Evolutionary conservation across 2,888 invertebrate genomes (phyloP).

Genomic region (Cetonia aurata): DNA sequence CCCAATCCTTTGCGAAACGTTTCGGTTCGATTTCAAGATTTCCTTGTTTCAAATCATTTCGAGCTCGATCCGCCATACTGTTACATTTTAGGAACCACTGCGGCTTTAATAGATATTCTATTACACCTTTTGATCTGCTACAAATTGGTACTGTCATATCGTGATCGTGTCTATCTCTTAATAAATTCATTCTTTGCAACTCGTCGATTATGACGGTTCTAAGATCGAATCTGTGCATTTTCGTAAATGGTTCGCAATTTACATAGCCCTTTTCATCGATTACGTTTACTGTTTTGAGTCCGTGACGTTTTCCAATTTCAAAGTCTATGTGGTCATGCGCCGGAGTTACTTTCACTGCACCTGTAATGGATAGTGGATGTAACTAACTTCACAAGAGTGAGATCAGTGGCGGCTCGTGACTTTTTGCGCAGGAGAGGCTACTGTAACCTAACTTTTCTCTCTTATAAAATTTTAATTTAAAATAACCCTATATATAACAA

Average conservation of each 20-base stretch:
- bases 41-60: constrained; percentile 82
- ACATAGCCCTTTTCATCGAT: constrained; percentile 95
- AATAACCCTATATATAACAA: too few relatives aligned
- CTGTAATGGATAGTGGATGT: too few relatives aligned
- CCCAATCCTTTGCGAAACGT: constrained; percentile 93
- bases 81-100: constrained; percentile 97
- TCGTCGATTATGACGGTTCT: constrained; percentile 84
- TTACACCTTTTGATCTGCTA: constrained; percentile 96
- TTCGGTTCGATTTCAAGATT: constrained; percentile 88
- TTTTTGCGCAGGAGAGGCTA: too few relatives aligned
- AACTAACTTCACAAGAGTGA: too few relatives aligned
- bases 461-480: too few relatives aligned
- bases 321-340: constrained; percentile 98
- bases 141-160: constrained; percentile 97
- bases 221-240: constrained; percentile 92
- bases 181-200: constrained; percentile 74
- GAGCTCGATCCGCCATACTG: constrained; percentile 90
- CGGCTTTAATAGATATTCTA: constrained; percentile 95
- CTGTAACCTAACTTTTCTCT: too few relatives aligned
- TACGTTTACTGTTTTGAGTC: constrained; percentile 87
- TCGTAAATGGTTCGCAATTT: constrained; percentile 80
- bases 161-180: constrained; percentile 72
- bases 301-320: constrained; percentile 92
- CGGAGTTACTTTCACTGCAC: constrained; percentile 98
- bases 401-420: too few relatives aligned